Base-by-base conservation (phyloP, 2,888 invertebrate genomes). In the Eupithecia dodoneata region DNA sequence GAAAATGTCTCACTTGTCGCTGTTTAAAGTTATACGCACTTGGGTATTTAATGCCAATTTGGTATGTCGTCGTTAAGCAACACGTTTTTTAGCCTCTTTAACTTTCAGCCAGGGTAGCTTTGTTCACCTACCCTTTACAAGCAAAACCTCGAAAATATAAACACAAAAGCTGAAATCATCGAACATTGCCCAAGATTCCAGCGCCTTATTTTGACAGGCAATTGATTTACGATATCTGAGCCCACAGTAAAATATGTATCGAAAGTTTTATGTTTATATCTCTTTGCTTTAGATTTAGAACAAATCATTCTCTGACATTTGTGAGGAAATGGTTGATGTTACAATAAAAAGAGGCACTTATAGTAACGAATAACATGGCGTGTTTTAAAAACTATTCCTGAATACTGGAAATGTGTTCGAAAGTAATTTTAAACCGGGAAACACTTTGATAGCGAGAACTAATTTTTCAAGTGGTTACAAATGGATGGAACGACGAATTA, bases 171-270 rank as follows among this genome's bases (percentile, higher is more conserved):
- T 69, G 67, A 47, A 74, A 72, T 73, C 55, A 63, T 73, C 52
- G 72, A 78, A 76, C 63, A 76, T 74, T 52, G 74, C 76, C 72
- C 63, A 74, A 72, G 72, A 74, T 76, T 76, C 44, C 52, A 63
- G 66, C 63, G 73, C 67, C 73, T 73, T 73, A 75, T 78, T 67
- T 67, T 41, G 78, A 78, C 78, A 78, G 74, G 72, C 76, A 76
- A 73, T 74, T 78, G 78, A 78, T 78, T 78, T 78, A 78, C 74
- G 78, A 74, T 78, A 55, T 65, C 73, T 74, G 70, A 75, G 63
- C 72, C 69, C 69, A 74, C 47, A 65, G 69, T 70, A 70, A 69
- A 76, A 76, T 71, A 78, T 76, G 74, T 78, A 78, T 76, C 65
- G 74, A 55, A 73, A 74, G 67, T 72, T 76, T 74, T 72, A 76